Percentiles rank a stretch among this genome's conserved stretches.
Conservation (phyloP, 2,888 invertebrate genomes). For the Notodonta dromedarius region DNA sequence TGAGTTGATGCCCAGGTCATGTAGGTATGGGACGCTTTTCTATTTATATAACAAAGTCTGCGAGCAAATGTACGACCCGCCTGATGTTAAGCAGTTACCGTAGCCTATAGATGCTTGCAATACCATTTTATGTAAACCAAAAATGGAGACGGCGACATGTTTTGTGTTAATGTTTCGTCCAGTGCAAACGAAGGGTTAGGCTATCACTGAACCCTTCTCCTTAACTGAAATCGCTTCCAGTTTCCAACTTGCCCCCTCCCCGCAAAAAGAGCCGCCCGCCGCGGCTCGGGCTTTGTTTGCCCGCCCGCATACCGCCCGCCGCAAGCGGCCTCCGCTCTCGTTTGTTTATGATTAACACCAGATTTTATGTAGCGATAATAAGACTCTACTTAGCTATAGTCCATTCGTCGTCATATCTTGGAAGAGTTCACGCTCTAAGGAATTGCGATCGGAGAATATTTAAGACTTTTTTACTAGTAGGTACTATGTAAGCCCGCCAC, state of each 20-base stretch:
- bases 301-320: conserved; percentile 62
- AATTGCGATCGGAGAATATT: background rate
- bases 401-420: background rate
- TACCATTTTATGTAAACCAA: no score
- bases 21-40: no score
- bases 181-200: no score
- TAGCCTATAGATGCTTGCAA: no score
- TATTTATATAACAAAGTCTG: no score
- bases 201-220: background rate
- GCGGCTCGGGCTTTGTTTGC: conserved; percentile 56
- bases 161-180: no score
- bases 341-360: conserved; percentile 45
- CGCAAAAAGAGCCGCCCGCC: conserved; percentile 52
- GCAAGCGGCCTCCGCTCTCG: conserved; percentile 26
- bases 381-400: background rate
- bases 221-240: conserved; percentile 15
- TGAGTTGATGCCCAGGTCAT: no score
- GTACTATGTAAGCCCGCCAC: no score
- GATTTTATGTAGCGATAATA: conserved; percentile 15
- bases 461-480: no score
- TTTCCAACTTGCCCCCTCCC: conserved; percentile 19
- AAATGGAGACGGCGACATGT: no score
- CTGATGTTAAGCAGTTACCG: no score
- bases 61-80: no score
- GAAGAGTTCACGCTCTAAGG: background rate